Evolutionary conservation across 2,888 invertebrate genomes (phyloP), one percentile per base, ranked within the genome.

Genomic region (Xylota segnis): DNA sequence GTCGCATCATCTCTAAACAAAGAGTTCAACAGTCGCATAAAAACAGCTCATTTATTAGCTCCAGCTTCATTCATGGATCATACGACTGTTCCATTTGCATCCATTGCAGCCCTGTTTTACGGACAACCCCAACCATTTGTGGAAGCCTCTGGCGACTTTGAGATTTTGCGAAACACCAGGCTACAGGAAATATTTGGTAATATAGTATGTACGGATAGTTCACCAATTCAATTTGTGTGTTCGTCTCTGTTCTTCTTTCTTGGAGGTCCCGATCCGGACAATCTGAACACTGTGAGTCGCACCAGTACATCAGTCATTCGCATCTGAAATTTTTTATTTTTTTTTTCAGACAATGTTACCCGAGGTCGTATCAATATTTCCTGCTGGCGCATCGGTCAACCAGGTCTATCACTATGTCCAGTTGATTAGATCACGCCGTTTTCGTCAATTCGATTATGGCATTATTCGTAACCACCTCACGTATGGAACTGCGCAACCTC

Each of bases 401-500:
- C 52, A 91, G 6, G 9, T 5, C 0, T 9, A 9, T 10, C 93
- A 93, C 81, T 92, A 89, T 77, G 90, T 90, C 18, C 93, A 93
- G 87, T 88, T 90, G 37, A 89, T 89, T 88, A 91, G 89, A 37
- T 90, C 90, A 1, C 87, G 88, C 23, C 87, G 89, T 58, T 93
- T 92, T 88, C 90, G 91, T 43, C 89, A 92, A 68, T 93, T 90
- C 68, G 92, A 93, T 83, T 91, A 91, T 76, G 90, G 92, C 1
- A 56, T 79, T 0, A 32, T 90, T 0, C 89, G 90, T 32, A 94
- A 94, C 89, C 89, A 10, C 1, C 2, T 34, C 0, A 34, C 88
- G 29, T 75, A 79, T 27, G 90, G 34, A 34, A 90, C 50, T 94
- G 94, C 87, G 93, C 93, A 16, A 89, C 89, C 52, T 78, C 94